Percentiles rank a stretch among this genome's conserved stretches.
Evolutionary conservation across 92 coral and sea anemone genomes (phyloP).

Genomic region (Palythoa grandiflora): DNA sequence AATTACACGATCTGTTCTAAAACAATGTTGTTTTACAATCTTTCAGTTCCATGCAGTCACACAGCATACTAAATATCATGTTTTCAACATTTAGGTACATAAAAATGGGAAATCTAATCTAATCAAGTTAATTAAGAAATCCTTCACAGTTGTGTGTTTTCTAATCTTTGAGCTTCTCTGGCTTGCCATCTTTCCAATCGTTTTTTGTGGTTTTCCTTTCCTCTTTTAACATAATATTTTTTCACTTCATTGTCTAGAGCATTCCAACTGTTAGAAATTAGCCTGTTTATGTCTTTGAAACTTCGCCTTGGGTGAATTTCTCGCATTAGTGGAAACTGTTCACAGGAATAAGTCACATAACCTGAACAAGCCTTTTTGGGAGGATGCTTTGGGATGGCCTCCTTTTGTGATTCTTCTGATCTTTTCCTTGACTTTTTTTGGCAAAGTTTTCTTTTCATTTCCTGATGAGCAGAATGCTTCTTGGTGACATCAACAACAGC

Average conservation of each 20-base stretch:
- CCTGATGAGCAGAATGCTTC: constrained; percentile 27
- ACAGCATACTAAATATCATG: background rate
- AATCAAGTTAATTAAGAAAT: background rate
- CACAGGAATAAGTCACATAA: constrained; percentile 11
- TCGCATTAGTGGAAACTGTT: constrained; percentile 11
- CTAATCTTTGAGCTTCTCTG: background rate
- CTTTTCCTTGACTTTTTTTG: constrained; percentile 20
- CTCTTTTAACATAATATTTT: constrained; percentile 2
- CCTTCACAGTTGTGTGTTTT: background rate
- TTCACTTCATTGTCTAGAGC: constrained; percentile 19
- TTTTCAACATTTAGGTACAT: background rate
- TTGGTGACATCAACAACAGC: constrained; percentile 17
- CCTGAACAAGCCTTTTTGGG: constrained; percentile 17
- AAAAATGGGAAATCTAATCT: background rate
- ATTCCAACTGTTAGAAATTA: constrained; percentile 5
- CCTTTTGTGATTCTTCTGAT: constrained; percentile 4
- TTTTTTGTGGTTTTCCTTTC: constrained; percentile 11
- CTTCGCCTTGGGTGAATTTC: background rate
- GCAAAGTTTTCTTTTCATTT: constrained; percentile 10
- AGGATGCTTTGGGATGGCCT: constrained; percentile 29
- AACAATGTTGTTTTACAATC: too few relatives aligned
- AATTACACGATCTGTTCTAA: too few relatives aligned
- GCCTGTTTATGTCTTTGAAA: constrained; percentile 9
- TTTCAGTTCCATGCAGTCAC: background rate
- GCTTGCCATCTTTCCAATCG: constrained; percentile 1